Percentiles rank a stretch among this genome's conserved stretches.
phyloP scores from a whole-genome alignment of 2,797 vertebrate genomes.

The Scleropages formosus region DNA sequence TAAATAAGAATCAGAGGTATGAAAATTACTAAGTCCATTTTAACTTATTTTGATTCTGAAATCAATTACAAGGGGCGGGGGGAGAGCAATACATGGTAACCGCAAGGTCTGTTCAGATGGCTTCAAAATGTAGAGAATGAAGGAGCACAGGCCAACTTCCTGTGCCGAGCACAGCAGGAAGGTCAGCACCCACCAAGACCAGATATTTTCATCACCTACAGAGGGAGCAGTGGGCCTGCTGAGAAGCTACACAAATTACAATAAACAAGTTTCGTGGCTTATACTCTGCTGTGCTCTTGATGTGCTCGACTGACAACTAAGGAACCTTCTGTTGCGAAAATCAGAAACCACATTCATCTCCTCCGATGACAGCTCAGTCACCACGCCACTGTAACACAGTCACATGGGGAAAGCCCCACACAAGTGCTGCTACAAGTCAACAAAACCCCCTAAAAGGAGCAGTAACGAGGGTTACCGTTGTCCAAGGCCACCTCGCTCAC shows the following conservation, averaged over 20 bases:
- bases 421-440: not conserved
- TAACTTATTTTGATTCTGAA: not conserved
- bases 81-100: not conserved
- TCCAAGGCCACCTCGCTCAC: conserved; percentile 56
- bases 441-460: not conserved
- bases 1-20: not conserved
- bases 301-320: no score
- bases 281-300: no score
- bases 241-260: not conserved
- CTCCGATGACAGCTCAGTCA: no score
- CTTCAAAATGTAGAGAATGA: not conserved
- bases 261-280: not conserved
- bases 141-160: conserved; percentile 16
- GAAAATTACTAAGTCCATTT: not conserved
- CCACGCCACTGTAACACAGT: no score
- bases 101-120: not conserved
- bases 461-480: conserved; percentile 68
- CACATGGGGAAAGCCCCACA: no score
- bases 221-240: conserved; percentile 5
- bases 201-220: conserved; percentile 4
- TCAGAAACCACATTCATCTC: no score
- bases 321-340: no score
- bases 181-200: conserved; percentile 13
- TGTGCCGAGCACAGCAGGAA: conserved; percentile 17
- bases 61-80: not conserved